Evolutionary conservation across 2,113 vertebrate species (phyloP).

Genomic region (Siphamia tubifer): DNA sequence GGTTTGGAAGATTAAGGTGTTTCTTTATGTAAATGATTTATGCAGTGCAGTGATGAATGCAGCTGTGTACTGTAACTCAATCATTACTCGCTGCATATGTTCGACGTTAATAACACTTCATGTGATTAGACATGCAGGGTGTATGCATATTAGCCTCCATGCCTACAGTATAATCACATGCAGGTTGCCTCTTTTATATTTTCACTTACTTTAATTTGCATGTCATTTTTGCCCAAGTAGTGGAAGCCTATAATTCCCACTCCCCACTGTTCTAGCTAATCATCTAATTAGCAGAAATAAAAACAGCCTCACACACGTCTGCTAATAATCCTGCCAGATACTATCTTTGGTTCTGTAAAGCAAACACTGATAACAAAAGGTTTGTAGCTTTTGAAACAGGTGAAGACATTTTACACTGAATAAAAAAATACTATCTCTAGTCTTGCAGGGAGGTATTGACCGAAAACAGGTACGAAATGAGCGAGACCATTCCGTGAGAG

Average conservation of each 20-base stretch:
- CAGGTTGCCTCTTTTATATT: not conserved
- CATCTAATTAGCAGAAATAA: slow-evolving; percentile 17
- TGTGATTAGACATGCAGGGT: not conserved
- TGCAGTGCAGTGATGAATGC: slow-evolving; percentile 19
- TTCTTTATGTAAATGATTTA: slow-evolving; percentile 27
- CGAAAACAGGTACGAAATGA: not conserved
- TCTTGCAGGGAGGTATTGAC: slow-evolving; percentile 2
- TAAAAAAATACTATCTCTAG: slow-evolving; percentile 9
- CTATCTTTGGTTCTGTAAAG: not conserved
- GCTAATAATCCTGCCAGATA: not conserved
- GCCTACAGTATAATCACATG: not conserved
- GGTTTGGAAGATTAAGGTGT: not conserved
- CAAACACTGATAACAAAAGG: not conserved
- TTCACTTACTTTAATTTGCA: not conserved
- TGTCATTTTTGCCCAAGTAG: not conserved
- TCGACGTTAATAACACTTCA: not conserved
- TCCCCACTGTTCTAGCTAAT: slow-evolving; percentile 7
- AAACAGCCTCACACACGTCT: not conserved
- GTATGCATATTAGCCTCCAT: not conserved
- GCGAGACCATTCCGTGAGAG: not conserved
- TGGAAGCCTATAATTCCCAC: not conserved
- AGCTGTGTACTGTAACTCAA: slow-evolving; percentile 14
- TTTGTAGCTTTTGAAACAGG: slow-evolving; percentile 1
- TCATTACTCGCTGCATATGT: slow-evolving; percentile 6
- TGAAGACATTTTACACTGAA: slow-evolving; percentile 8